Evolutionary conservation across 2,113 vertebrate genomes (phyloP).

Genomic region (Beaufortia kweichowensis): DNA sequence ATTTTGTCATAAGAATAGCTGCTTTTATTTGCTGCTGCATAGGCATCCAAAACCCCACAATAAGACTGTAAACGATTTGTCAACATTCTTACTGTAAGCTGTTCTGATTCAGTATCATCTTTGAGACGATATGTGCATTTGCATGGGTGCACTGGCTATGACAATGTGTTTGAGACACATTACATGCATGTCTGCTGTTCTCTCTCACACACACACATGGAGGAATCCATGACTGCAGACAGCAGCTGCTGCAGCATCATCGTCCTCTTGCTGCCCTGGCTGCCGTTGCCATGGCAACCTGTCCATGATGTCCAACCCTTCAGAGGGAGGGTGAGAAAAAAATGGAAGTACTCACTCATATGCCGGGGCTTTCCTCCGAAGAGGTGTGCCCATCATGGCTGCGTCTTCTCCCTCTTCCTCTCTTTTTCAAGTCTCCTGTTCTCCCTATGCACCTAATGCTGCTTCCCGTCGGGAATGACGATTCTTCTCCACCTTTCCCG

Average conservation of each 20-base stretch:
- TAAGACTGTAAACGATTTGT: not conserved
- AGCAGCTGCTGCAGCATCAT: conserved; percentile 46
- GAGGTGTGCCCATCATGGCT: conserved; percentile 55
- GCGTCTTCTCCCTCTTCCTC: conserved; percentile 32
- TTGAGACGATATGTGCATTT: not conserved
- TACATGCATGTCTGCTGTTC: not conserved
- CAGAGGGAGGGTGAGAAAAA: conserved; percentile 41
- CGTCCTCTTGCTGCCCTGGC: conserved; percentile 42
- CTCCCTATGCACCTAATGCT: conserved; percentile 6
- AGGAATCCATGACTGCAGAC: conserved; percentile 51
- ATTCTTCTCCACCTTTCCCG: conserved; percentile 31
- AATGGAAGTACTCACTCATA: conserved; percentile 58
- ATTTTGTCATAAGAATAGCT: not conserved
- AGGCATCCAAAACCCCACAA: conserved; percentile 43
- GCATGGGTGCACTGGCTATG: not conserved
- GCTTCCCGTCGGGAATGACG: conserved; percentile 34
- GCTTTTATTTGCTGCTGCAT: conserved; percentile 57
- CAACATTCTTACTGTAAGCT: not conserved
- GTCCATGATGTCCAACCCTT: conserved; percentile 51
- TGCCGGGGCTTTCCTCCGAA: conserved; percentile 47
- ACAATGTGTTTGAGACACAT: conserved; percentile 13
- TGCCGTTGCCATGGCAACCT: conserved; percentile 57
- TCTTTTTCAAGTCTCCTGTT: not conserved
- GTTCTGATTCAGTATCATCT: not conserved
- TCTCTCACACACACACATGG: conserved; percentile 17